A percentile compares a stretch with the other conserved stretches of the same genome.
Conservation (phyloP, 2,113 vertebrate species). For the Vidua chalybeata region DNA sequence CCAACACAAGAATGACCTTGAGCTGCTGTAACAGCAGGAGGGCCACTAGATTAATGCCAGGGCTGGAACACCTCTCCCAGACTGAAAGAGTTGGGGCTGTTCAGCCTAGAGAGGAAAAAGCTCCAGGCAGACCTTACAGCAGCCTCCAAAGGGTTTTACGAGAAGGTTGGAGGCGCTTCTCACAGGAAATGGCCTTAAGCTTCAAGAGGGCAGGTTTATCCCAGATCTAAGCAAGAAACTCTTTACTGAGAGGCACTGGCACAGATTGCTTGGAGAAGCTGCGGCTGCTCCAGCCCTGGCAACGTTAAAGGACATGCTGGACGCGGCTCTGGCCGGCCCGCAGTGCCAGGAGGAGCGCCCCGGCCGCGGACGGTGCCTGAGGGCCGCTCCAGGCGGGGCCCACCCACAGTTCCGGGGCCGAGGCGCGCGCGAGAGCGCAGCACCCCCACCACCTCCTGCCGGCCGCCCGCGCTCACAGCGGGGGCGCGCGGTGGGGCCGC, state of each 20-base stretch:
- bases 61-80: background rate
- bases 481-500: too few relatives aligned
- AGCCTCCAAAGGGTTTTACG: background rate
- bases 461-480: too few relatives aligned
- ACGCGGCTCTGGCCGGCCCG: rapidly evolving
- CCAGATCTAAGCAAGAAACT: too few relatives aligned
- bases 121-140: too few relatives aligned
- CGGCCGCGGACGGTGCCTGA: rapidly evolving
- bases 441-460: too few relatives aligned
- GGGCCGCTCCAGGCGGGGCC: rapidly evolving
- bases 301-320: rapidly evolving
- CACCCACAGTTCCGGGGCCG: too few relatives aligned
- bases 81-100: rapidly evolving
- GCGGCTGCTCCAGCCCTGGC: too few relatives aligned
- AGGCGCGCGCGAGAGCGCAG: too few relatives aligned
- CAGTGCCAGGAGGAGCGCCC: rapidly evolving
- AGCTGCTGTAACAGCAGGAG: background rate
- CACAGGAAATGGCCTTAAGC: rapidly evolving
- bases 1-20: background rate
- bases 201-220: background rate
- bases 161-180: rapidly evolving
- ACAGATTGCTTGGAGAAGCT: rapidly evolving
- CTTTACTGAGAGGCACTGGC: background rate
- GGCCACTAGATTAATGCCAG: background rate
- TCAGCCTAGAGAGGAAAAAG: background rate